Conservation (phyloP, 2,113 vertebrate genomes). For the Hemibagrus wyckioides region DNA sequence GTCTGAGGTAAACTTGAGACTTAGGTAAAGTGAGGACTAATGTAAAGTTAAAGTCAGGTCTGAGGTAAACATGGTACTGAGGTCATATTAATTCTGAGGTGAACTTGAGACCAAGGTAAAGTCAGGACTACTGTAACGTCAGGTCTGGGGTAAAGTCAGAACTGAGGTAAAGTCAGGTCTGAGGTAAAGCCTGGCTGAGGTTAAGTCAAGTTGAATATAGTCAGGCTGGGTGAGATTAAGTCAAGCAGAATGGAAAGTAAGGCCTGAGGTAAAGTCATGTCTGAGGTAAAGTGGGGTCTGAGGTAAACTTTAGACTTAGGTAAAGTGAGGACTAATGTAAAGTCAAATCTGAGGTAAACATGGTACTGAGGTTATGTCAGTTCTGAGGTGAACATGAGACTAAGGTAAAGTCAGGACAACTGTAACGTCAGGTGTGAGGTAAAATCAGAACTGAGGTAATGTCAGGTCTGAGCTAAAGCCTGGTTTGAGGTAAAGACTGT, state of each 20-base stretch:
- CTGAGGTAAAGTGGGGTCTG: too few relatives aligned
- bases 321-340: background rate
- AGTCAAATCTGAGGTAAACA: background rate
- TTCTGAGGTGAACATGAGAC: background rate
- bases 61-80: background rate
- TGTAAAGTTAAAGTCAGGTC: background rate
- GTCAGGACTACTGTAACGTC: background rate
- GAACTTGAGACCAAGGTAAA: background rate
- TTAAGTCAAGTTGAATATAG: too few relatives aligned
- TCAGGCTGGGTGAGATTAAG: too few relatives aligned
- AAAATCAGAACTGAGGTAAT: background rate
- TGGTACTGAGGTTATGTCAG: background rate
- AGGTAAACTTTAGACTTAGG: background rate
- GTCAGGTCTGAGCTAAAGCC: background rate
- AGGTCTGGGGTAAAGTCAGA: background rate
- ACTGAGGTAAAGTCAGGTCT: background rate
- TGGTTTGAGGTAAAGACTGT: background rate
- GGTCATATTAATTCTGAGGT: background rate
- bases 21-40: background rate
- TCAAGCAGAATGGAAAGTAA: background rate
- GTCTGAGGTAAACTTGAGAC: background rate
- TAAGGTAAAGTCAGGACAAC: background rate
- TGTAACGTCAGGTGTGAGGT: background rate
- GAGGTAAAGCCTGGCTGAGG: background rate
- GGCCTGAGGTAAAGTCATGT: background rate